Conservation (phyloP, 2,888 invertebrate genomes). For the Diploptera punctata region DNA sequence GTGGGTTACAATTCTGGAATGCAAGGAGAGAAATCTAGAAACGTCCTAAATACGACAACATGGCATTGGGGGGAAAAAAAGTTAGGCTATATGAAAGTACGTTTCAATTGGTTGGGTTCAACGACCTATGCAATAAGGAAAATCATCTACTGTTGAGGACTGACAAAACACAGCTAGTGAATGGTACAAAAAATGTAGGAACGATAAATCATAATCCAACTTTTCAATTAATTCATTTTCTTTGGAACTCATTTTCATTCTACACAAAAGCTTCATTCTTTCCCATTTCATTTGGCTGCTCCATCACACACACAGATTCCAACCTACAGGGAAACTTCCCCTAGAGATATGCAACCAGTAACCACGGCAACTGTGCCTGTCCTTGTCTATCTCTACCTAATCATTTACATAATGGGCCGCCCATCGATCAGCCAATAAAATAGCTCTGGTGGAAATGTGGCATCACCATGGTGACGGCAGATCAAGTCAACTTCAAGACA, state of each 20-base stretch:
- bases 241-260: neutral
- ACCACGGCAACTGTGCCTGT: conserved; percentile 2
- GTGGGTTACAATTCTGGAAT: too few relatives aligned
- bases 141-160: too few relatives aligned
- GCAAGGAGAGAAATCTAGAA: too few relatives aligned
- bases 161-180: too few relatives aligned
- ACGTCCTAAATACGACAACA: too few relatives aligned
- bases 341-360: conserved; percentile 23
- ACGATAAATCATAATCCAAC: too few relatives aligned
- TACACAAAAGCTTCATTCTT: conserved; percentile 21
- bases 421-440: conserved; percentile 46
- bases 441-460: conserved; percentile 25
- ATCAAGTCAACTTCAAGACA: conserved; percentile 24
- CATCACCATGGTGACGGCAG: conserved; percentile 32
- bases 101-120: too few relatives aligned
- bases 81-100: too few relatives aligned
- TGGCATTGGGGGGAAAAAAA: too few relatives aligned
- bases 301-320: neutral
- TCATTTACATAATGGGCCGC: conserved; percentile 49
- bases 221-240: conserved; percentile 13
- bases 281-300: conserved; percentile 3
- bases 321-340: conserved; percentile 1
- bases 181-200: too few relatives aligned
- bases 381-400: conserved; percentile 39
- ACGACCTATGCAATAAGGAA: too few relatives aligned